Conservation (phyloP, 2,888 invertebrate genomes). For the Empis livida region DNA sequence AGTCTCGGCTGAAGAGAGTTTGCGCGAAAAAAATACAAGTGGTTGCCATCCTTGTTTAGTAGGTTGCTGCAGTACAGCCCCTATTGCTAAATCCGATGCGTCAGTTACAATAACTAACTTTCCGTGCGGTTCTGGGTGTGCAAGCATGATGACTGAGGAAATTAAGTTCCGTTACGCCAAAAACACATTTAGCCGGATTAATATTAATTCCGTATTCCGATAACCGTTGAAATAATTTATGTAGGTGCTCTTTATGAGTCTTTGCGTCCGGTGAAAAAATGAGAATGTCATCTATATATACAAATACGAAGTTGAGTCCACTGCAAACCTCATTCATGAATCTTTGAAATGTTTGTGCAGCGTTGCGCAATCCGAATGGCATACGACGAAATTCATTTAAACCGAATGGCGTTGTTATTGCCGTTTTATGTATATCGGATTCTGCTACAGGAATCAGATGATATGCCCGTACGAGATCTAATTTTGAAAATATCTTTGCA, state of each 20-base stretch:
- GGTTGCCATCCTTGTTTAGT: neutral
- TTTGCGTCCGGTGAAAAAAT: neutral
- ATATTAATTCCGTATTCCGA: neutral
- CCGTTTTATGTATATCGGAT: slow-evolving; percentile 1
- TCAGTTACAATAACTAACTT: neutral
- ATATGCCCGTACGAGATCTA: slow-evolving; percentile 14
- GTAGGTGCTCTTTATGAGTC: neutral
- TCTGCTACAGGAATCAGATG: slow-evolving; percentile 10
- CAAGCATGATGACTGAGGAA: neutral
- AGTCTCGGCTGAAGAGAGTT: neutral
- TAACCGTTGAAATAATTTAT: neutral
- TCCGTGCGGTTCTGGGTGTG: neutral
- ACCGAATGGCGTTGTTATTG: slow-evolving; percentile 23
- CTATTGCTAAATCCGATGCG: neutral
- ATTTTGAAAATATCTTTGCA: slow-evolving; percentile 1
- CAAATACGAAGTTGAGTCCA: neutral
- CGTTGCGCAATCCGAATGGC: slow-evolving; percentile 23
- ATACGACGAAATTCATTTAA: slow-evolving; percentile 20
- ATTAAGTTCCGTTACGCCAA: neutral
- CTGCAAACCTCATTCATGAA: slow-evolving; percentile 18
- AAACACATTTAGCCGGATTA: neutral
- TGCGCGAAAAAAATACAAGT: slow-evolving; percentile 1
- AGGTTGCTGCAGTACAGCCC: slow-evolving; percentile 2
- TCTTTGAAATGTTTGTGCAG: slow-evolving; percentile 21
- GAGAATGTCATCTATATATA: neutral